Percentiles rank a stretch among this genome's conserved stretches.
Conservation (phyloP, 2,797 vertebrate species). For the Psittacula derbiana region DNA sequence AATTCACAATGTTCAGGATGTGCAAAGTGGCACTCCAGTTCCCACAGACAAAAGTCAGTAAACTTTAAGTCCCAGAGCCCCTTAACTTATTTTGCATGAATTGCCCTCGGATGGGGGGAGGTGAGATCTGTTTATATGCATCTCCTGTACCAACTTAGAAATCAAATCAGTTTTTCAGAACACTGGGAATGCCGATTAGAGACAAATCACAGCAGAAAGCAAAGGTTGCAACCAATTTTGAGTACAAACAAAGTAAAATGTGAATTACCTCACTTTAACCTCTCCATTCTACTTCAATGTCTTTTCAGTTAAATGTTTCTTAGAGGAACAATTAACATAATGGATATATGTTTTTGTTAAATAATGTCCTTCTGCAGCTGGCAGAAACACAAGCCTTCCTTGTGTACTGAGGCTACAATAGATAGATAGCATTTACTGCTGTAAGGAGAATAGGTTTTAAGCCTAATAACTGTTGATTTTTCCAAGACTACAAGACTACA, state of each 20-base stretch:
- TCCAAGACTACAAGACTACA: background rate
- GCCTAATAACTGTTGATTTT: background rate
- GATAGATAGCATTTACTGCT: background rate
- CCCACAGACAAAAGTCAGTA: constrained; percentile 27
- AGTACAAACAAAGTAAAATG: background rate
- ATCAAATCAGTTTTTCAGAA: constrained; percentile 36
- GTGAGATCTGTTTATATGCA: constrained; percentile 7
- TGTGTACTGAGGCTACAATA: background rate
- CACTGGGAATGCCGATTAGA: constrained; percentile 10
- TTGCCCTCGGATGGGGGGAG: constrained; percentile 4
- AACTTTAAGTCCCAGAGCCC: constrained; percentile 38
- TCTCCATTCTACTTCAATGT: background rate
- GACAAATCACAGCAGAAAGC: constrained; percentile 3
- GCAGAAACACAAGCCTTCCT: background rate
- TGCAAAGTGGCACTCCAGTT: constrained; percentile 23
- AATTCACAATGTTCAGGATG: background rate
- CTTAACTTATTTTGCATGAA: constrained; percentile 39
- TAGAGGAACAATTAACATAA: background rate
- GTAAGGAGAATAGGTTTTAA: background rate
- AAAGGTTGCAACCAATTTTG: background rate
- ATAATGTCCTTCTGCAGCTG: background rate
- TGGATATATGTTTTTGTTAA: background rate
- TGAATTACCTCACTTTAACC: background rate
- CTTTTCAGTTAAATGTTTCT: background rate
- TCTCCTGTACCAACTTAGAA: background rate